These are phyloP conservation scores for Acromyrmex echinatior DNA, from an alignment of 1,140 invertebrate genomes.

Conservation along the genomic window DNA sequence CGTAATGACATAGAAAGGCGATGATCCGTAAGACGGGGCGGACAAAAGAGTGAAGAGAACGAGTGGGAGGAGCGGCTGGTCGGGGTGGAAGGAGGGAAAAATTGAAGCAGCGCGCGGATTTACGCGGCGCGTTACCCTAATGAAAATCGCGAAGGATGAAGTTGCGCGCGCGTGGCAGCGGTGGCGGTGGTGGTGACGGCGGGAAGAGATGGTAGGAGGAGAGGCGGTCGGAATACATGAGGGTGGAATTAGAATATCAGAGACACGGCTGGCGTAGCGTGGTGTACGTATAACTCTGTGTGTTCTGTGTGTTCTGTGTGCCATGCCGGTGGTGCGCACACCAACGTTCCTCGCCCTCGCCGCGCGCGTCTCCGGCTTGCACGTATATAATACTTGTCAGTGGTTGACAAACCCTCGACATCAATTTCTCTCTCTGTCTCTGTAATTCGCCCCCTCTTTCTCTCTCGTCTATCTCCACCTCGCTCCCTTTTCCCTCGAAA, in stretches of 20 bases:
- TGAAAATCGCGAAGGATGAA: slow-evolving; percentile 83
- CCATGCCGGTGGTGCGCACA: slow-evolving; percentile 24
- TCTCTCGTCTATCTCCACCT: slow-evolving; percentile 47
- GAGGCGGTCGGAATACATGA: slow-evolving; percentile 74
- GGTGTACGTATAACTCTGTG: slow-evolving; percentile 53
- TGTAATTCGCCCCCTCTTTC: slow-evolving; percentile 68
- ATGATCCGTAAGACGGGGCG: slow-evolving; percentile 69
- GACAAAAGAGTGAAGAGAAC: slow-evolving; percentile 59
- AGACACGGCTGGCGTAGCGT: slow-evolving; percentile 70
- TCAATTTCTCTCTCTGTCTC: slow-evolving; percentile 80
- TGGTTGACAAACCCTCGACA: slow-evolving; percentile 85
- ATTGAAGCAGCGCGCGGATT: slow-evolving; percentile 74
- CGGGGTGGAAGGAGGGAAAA: slow-evolving; percentile 43
- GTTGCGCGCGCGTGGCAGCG: slow-evolving; percentile 43
- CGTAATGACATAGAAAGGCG: slow-evolving; percentile 69
- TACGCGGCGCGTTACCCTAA: slow-evolving; percentile 82
- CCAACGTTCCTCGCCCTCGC: slow-evolving; percentile 40
- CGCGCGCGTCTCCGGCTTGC: slow-evolving; percentile 57
- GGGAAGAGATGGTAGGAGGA: slow-evolving; percentile 49
- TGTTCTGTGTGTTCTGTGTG: slow-evolving; percentile 16
- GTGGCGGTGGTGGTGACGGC: slow-evolving; percentile 8
- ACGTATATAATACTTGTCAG: slow-evolving; percentile 82
- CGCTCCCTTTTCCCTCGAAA: slow-evolving; percentile 43
- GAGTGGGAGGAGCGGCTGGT: not conserved
- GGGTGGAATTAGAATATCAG: slow-evolving; percentile 84